Percentiles rank a stretch among this genome's conserved stretches.
phyloP scores from a whole-genome alignment of 2,113 vertebrate species.

The Megalops atlanticus region DNA sequence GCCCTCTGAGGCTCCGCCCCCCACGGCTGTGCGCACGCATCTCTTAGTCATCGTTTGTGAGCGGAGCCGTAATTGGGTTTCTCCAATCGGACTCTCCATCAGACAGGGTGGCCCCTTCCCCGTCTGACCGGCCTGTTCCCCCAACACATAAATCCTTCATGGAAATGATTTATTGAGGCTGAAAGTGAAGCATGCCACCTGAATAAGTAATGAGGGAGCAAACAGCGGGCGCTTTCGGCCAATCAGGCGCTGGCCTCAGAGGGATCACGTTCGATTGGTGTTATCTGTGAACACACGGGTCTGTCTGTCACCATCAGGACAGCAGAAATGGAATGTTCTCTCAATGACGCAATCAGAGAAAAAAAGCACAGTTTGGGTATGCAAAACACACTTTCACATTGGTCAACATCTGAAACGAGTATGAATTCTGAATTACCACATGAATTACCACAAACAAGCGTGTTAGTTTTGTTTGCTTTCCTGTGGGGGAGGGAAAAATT shows the following conservation, averaged over 20 bases:
- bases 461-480: background rate
- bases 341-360: background rate
- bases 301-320: background rate
- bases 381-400: background rate
- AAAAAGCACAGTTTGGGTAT: background rate
- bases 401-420: background rate
- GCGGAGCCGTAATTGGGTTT: constrained; percentile 1
- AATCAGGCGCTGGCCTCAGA: background rate
- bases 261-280: background rate
- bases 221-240: background rate
- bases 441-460: background rate
- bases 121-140: background rate
- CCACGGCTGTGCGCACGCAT: background rate
- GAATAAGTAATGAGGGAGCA: background rate
- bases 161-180: background rate
- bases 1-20: background rate
- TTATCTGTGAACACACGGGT: background rate
- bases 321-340: background rate
- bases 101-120: background rate
- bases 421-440: background rate
- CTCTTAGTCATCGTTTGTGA: background rate
- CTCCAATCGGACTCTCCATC: background rate
- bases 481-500: constrained; percentile 7
- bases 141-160: background rate
- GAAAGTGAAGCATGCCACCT: background rate